Evolutionary conservation across 2,797 vertebrate species (phyloP).

Genomic region (Bovichtus variegatus): DNA sequence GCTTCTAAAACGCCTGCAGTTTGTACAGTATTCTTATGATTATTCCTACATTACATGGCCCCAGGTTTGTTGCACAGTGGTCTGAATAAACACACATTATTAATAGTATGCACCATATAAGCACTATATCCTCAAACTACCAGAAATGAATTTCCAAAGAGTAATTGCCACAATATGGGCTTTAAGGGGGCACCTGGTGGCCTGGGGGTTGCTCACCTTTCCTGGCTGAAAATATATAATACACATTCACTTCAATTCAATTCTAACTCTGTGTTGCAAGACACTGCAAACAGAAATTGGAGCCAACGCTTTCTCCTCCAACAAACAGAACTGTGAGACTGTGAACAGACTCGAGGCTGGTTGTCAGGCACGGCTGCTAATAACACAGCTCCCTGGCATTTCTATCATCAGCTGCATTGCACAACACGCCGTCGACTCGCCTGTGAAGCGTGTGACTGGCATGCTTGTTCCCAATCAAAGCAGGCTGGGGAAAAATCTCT

Average conservation of each 20-base stretch:
- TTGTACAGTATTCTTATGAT: neutral
- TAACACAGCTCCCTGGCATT: neutral
- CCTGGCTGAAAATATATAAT: neutral
- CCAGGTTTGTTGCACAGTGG: neutral
- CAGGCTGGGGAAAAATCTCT: neutral
- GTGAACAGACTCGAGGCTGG: slow-evolving; percentile 23
- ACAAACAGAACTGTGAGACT: slow-evolving; percentile 25
- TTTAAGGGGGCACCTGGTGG: rapidly evolving
- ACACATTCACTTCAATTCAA: neutral
- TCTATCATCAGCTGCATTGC: slow-evolving; percentile 9
- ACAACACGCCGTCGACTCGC: slow-evolving; percentile 15
- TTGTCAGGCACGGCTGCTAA: slow-evolving; percentile 16
- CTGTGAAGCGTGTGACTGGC: slow-evolving; percentile 13
- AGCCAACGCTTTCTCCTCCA: neutral
- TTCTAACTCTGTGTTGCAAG: neutral
- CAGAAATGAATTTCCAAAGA: neutral
- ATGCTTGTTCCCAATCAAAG: neutral
- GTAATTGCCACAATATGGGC: neutral
- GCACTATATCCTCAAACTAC: neutral
- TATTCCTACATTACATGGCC: neutral
- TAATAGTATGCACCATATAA: neutral
- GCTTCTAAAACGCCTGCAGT: no score
- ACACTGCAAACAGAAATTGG: neutral
- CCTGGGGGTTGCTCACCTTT: neutral
- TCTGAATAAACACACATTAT: neutral